A percentile compares a stretch with the other conserved stretches of the same genome.
Conservation (phyloP, 2,797 vertebrate species). For the Dendrocincla fuliginosa region DNA sequence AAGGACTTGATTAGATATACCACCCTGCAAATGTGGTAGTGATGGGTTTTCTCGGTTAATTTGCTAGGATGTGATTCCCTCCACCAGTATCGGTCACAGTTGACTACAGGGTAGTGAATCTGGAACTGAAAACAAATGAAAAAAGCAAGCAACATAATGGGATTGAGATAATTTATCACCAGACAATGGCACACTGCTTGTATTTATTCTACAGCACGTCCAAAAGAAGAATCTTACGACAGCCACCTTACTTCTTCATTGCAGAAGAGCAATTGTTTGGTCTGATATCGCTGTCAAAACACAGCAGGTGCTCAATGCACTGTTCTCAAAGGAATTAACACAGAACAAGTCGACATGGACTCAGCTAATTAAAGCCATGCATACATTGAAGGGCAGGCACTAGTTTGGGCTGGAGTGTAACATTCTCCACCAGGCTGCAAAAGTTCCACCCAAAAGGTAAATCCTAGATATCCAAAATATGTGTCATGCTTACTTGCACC, state of each 20-base stretch:
- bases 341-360: background rate
- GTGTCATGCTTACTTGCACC: background rate
- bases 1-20: background rate
- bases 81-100: background rate
- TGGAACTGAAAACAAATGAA: background rate
- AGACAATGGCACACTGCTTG: background rate
- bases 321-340: background rate
- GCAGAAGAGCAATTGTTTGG: background rate
- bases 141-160: background rate
- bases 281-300: background rate
- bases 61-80: background rate
- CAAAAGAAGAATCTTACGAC: background rate
- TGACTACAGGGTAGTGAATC: background rate
- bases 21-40: background rate
- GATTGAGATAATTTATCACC: background rate
- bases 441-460: background rate
- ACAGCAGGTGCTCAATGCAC: background rate
- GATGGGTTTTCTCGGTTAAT: background rate
- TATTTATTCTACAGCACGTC: background rate
- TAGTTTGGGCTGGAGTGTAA: background rate
- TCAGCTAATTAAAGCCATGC: background rate
- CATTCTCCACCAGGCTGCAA: background rate
- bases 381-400: background rate
- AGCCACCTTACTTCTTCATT: background rate
- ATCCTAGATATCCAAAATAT: background rate